Percentiles rank a stretch among this genome's conserved stretches.
phyloP scores from a whole-genome alignment of 2,113 vertebrate species.

The Pluvianellus socialis region DNA sequence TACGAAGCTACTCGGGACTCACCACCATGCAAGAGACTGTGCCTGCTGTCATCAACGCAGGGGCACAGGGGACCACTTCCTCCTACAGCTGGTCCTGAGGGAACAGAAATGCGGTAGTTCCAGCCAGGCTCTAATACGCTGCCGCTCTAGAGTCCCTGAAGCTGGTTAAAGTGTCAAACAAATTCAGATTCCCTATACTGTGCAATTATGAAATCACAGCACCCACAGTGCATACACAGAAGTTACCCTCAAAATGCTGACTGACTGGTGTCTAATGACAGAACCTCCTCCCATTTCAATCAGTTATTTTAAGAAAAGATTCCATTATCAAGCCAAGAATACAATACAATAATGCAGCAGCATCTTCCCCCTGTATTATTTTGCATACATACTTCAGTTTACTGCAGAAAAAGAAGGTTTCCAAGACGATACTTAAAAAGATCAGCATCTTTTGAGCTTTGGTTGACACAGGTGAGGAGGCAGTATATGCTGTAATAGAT shows the following conservation, averaged over 20 bases:
- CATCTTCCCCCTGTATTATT: background rate
- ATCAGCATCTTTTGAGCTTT: background rate
- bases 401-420: background rate
- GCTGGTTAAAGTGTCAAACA: background rate
- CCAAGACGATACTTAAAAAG: background rate
- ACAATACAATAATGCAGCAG: fast-evolving
- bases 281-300: background rate
- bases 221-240: background rate
- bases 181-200: background rate
- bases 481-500: background rate
- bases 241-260: background rate
- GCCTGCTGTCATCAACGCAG: background rate
- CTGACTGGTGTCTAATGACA: background rate
- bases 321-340: background rate
- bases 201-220: background rate
- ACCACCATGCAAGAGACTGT: background rate
- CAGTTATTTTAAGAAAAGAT: background rate
- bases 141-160: background rate
- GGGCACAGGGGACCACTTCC: background rate
- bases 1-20: background rate
- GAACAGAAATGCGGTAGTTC: background rate
- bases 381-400: background rate
- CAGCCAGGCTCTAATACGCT: background rate
- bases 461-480: background rate
- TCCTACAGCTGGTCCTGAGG: fast-evolving